A percentile compares a stretch with the other conserved stretches of the same genome.
phyloP scores from a whole-genome alignment of 2,113 vertebrate genomes.

The Nothocercus nigrocapillus region DNA sequence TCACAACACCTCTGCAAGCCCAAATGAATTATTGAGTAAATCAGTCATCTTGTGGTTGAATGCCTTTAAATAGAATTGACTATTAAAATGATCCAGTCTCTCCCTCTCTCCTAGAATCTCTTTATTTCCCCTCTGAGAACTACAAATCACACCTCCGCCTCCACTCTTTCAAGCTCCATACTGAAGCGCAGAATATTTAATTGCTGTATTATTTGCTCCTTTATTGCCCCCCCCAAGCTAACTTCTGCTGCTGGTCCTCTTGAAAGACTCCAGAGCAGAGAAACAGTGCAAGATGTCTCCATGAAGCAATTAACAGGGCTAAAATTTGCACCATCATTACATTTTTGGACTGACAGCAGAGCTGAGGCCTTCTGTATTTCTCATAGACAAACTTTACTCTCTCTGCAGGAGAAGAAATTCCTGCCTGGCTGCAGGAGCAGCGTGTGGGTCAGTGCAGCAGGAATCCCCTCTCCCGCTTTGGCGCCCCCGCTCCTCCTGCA shows the following conservation, averaged over 20 bases:
- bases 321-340: background rate
- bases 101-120: background rate
- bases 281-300: background rate
- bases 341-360: background rate
- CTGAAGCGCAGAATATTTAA: background rate
- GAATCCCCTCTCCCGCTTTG: background rate
- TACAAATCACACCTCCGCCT: background rate
- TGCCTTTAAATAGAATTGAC: background rate
- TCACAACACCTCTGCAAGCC: background rate
- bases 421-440: background rate
- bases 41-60: background rate
- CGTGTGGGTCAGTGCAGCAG: background rate
- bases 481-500: too few relatives aligned
- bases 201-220: background rate
- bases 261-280: background rate
- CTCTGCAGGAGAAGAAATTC: background rate
- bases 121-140: constrained; percentile 28
- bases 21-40: background rate
- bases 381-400: background rate
- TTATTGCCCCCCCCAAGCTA: background rate
- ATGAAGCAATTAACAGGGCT: background rate
- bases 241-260: background rate
- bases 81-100: constrained; percentile 4
- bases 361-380: background rate
- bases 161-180: background rate